Base-by-base conservation (phyloP, 2,888 invertebrate genomes). In the Synanthedon formicaeformis region DNA sequence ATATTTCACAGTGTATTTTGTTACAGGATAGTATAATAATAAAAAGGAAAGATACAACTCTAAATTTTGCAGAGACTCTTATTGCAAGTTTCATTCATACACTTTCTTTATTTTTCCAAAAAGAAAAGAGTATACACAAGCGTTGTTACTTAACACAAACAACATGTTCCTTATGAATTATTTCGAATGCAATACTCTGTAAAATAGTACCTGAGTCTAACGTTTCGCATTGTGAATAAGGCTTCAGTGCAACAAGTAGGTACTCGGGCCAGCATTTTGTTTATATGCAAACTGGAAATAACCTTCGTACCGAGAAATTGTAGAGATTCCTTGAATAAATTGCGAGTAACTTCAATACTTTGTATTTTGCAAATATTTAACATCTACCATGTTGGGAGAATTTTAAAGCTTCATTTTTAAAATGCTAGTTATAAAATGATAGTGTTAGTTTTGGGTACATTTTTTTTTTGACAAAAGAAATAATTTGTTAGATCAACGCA, bases 81-180 rank as follows among this genome's bases (percentile, higher is more conserved):
- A 27, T 10, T 34, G 34, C 34, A 34, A 10, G 34, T 34, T 34
- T 34, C 10, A 10, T 27, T 6, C 27, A 27, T 6, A 27, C 27
- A 27, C 5, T 27, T 27, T 16, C 23, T 4, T 27, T 5, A 27
- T 27, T 27, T 27, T 3, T 1, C 1, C 27, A 34, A 34, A 34
- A 8, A 34, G 6, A 34, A 34, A 34, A 8, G 8, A 34, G 27
- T 34, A 8, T 34, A 34, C 27, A 6, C 27, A 34, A 45, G 12
- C 45, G 13, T 13, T n/a, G 41, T n/a, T 45, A 45, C 45, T 34
- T 34, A 45, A 45, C 6, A 13, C 45, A 53, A 52, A 27, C 48
- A 50, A 49, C 23, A 52, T 27, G 53, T 55, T 50, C 53, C 56
- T 54, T 57, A 58, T 58, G 60, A 58, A 60, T 60, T 57, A 58